phyloP scores from a whole-genome alignment of 2,797 vertebrate species.

The Chaetodon trifasciatus region DNA sequence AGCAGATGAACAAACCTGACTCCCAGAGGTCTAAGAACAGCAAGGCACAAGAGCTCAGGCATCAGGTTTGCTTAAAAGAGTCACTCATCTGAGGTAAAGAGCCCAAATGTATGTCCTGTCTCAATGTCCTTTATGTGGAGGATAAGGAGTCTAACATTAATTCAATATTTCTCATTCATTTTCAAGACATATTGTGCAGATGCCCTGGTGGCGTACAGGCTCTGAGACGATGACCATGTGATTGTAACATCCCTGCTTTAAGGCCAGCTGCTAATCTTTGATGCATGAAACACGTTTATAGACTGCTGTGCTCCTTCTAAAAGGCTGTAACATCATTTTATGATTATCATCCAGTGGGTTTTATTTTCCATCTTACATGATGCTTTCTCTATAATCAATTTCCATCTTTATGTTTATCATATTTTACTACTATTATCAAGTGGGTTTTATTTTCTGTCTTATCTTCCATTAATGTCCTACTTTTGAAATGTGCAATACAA shows the following conservation, averaged over 20 bases:
- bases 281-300: too few relatives aligned
- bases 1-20: constrained; percentile 43
- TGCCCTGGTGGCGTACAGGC: background rate
- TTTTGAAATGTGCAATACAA: too few relatives aligned
- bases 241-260: background rate
- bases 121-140: background rate
- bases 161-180: background rate
- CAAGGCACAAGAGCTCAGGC: constrained; percentile 18
- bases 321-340: too few relatives aligned
- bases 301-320: too few relatives aligned
- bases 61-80: constrained; percentile 9
- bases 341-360: too few relatives aligned
- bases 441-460: too few relatives aligned
- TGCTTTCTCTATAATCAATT: too few relatives aligned
- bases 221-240: background rate
- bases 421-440: too few relatives aligned
- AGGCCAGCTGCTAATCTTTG: background rate
- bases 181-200: background rate
- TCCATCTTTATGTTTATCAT: too few relatives aligned
- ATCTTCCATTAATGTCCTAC: too few relatives aligned
- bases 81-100: constrained; percentile 1
- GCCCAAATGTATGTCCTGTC: background rate
- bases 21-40: constrained; percentile 1
- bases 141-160: too few relatives aligned
- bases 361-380: too few relatives aligned